phyloP scores from a whole-genome alignment of 2,797 vertebrate genomes.

The Nannoperca obscura region DNA sequence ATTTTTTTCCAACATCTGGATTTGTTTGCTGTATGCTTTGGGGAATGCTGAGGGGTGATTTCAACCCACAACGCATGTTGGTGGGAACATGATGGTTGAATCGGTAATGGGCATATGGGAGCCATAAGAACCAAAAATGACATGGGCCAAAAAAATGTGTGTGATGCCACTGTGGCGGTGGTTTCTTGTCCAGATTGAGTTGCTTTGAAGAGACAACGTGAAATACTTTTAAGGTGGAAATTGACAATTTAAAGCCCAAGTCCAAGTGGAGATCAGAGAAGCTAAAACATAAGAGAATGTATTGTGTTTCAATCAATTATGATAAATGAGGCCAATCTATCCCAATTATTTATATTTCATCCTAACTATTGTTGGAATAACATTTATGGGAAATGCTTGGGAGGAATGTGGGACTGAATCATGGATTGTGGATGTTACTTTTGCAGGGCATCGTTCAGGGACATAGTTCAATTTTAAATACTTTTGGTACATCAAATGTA shows the following conservation, averaged over 20 bases:
- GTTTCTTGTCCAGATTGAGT: no score
- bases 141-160: not conserved
- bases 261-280: no score
- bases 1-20: slow-evolving; percentile 9
- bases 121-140: not conserved
- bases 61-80: not conserved
- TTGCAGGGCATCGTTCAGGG: not conserved
- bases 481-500: not conserved
- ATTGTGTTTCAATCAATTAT: not conserved
- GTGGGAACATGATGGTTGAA: not conserved
- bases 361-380: not conserved
- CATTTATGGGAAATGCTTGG: no score
- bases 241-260: no score
- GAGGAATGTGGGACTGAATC: no score
- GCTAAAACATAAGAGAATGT: no score
- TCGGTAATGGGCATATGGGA: not conserved
- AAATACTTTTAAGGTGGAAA: not conserved
- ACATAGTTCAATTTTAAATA: not conserved
- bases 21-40: not conserved
- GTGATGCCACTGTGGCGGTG: not conserved
- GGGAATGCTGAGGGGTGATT: not conserved
- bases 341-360: not conserved
- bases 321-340: not conserved
- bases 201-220: not conserved
- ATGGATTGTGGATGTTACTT: not conserved